These are phyloP conservation scores for Adelges cooleyi DNA, from an alignment of 1,140 invertebrate species.

Conservation along the genomic window DNA sequence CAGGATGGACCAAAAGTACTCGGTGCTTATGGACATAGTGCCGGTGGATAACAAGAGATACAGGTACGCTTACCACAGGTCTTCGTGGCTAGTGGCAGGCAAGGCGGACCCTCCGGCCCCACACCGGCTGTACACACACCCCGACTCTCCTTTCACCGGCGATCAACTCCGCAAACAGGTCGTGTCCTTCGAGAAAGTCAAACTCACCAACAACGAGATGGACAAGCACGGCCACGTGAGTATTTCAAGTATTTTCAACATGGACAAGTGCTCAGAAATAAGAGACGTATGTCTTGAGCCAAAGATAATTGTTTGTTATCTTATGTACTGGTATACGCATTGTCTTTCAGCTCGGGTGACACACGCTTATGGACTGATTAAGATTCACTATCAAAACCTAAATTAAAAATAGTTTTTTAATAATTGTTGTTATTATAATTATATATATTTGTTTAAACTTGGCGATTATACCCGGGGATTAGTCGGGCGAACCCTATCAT, in stretches of 20 bases:
- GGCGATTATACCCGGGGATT: too few species aligned
- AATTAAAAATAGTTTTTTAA: too few species aligned
- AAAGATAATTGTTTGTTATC: too few species aligned
- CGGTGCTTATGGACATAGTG: slow-evolving; percentile 91
- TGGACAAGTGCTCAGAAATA: too few species aligned
- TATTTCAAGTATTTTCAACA: background rate
- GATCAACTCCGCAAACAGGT: slow-evolving; percentile 94
- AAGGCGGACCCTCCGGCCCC: slow-evolving; percentile 96
- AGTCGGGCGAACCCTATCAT: too few species aligned
- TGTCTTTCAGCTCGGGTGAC: too few species aligned
- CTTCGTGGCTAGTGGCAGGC: slow-evolving; percentile 94
- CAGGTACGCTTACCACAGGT: slow-evolving; percentile 95
- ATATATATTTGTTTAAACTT: too few species aligned
- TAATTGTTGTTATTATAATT: too few species aligned
- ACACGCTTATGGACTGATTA: too few species aligned
- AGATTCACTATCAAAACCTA: too few species aligned
- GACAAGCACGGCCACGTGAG: slow-evolving; percentile 55
- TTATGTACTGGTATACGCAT: too few species aligned
- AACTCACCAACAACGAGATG: slow-evolving; percentile 98
- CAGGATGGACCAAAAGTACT: slow-evolving; percentile 61
- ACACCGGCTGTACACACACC: slow-evolving; percentile 86
- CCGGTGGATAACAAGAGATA: slow-evolving; percentile 95
- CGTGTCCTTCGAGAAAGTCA: slow-evolving; percentile 98
- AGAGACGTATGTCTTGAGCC: too few species aligned
- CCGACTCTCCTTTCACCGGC: slow-evolving; percentile 92